Base-by-base conservation (phyloP, 2,888 invertebrate genomes). In the Zelleria hepariella region DNA sequence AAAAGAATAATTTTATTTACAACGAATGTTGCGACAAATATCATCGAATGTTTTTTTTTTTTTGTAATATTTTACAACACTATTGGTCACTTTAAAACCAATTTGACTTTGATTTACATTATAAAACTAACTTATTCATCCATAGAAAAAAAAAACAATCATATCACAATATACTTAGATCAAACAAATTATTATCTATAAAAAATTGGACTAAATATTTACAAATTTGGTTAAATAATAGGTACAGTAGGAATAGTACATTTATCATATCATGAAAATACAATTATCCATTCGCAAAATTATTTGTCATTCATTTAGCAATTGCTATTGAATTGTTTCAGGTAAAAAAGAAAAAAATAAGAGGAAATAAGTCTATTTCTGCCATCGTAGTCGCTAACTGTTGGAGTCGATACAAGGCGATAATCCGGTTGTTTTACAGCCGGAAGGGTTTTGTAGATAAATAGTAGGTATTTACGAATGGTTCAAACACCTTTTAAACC, bases 201-300 rank as follows among this genome's bases (percentile, higher is more conserved):
- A 80, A 78, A 42, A 80, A 81, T 82, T 82, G 76, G 81, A 82
- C 80, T 80, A 82, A 78, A 75, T 83, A 85, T 83, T 75, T 84
- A 85, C 82, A 85, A 74, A 73, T 77, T 80, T 78, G 73, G 74
- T 74, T 68, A 63, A 64, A 53, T 23, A 25, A n/a, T 53, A 21
- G 32, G 32, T 42, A 42, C 32, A 42, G 10, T 42, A 42, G 32
- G 32, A 42, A 42, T 42, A 32, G 32, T 32, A 10, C 32, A 32
- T 10, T 32, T n/a, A n/a, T n/a, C n/a, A n/a, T n/a, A n/a, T n/a
- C n/a, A n/a, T n/a, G n/a, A n/a, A n/a, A n/a, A n/a, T n/a, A n/a
- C n/a, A n/a, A n/a, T n/a, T n/a, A n/a, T n/a, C n/a, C n/a, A n/a
- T n/a, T n/a, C n/a, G n/a, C n/a, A n/a, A n/a, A n/a, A n/a, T n/a